Evolutionary conservation across 2,113 vertebrate species (phyloP).

Genomic region (Lipophrys pholis): DNA sequence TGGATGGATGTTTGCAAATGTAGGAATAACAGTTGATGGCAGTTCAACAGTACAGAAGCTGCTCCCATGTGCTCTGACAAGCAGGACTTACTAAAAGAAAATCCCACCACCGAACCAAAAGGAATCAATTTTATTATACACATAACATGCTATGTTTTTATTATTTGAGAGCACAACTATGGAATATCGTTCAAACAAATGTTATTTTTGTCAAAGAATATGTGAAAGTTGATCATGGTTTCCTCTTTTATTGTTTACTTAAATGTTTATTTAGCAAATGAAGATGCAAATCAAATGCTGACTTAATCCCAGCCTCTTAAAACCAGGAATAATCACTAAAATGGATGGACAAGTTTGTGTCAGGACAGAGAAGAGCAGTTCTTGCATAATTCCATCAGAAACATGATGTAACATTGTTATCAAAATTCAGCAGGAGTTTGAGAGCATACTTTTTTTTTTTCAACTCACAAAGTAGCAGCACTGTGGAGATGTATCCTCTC

Average conservation of each 20-base stretch:
- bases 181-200: not conserved
- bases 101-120: not conserved
- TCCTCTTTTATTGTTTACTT: too few relatives aligned
- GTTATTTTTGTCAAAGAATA: not conserved
- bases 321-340: too few relatives aligned
- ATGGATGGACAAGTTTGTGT: too few relatives aligned
- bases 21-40: too few relatives aligned
- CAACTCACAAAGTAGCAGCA: not conserved
- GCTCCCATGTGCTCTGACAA: not conserved
- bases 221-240: not conserved
- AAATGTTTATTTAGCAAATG: too few relatives aligned
- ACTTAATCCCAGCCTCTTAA: too few relatives aligned
- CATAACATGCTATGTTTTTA: not conserved
- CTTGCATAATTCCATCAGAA: too few relatives aligned
- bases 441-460: not conserved
- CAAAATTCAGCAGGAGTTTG: not conserved
- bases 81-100: not conserved
- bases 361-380: too few relatives aligned
- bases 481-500: not conserved
- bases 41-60: too few relatives aligned
- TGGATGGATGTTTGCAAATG: too few relatives aligned
- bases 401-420: too few relatives aligned
- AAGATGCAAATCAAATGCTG: too few relatives aligned
- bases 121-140: not conserved
- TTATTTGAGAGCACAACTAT: not conserved